Conservation (phyloP, 2,113 vertebrate genomes). For the Vombatus ursinus region DNA sequence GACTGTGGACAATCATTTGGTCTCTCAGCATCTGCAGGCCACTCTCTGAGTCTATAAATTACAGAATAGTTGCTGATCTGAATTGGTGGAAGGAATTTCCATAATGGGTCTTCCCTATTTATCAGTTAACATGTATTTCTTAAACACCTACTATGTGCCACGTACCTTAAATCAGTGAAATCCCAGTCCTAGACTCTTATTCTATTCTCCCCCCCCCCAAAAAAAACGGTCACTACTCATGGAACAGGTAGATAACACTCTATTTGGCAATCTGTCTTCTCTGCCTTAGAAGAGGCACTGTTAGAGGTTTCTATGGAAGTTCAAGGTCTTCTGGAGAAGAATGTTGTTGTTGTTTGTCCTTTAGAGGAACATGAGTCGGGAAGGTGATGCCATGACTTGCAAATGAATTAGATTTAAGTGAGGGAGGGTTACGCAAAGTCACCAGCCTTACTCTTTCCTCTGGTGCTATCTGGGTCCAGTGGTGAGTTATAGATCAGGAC, state of each 20-base stretch:
- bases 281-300: background rate
- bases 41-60: background rate
- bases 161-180: background rate
- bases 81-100: background rate
- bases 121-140: background rate
- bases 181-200: background rate
- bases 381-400: too few species aligned
- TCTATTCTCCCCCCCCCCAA: background rate
- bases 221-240: background rate
- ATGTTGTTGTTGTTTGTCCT: too few species aligned
- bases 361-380: too few species aligned
- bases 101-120: background rate
- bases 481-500: too few species aligned
- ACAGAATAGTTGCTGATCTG: background rate
- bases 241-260: background rate
- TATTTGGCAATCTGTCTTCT: background rate
- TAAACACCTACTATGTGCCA: background rate
- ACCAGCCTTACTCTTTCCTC: too few species aligned
- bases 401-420: too few species aligned
- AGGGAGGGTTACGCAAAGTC: too few species aligned
- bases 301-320: background rate
- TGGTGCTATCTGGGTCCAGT: too few species aligned
- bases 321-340: background rate
- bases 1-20: background rate
- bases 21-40: too few species aligned